phyloP scores from a whole-genome alignment of 2,113 vertebrate genomes.

The Phylloscopus trochiloides region DNA sequence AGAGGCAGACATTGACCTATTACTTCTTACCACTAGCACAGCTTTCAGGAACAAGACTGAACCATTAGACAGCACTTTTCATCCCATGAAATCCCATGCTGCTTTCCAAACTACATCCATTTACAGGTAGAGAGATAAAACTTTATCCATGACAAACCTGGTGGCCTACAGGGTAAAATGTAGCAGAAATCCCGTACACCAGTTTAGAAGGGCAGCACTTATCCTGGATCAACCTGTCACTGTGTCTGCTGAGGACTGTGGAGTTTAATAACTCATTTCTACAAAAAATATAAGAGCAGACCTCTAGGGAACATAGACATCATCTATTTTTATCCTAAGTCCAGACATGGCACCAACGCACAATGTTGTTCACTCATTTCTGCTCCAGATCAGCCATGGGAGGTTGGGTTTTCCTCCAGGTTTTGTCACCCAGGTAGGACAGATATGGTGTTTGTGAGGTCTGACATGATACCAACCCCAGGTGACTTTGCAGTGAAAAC shows the following conservation, averaged over 20 bases:
- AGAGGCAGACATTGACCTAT: not conserved
- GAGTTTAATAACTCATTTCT: not conserved
- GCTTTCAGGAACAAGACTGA: not conserved
- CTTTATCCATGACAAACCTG: not conserved
- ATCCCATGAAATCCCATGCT: not conserved
- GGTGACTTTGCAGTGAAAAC: not conserved
- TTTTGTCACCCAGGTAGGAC: not conserved
- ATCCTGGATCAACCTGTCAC: not conserved
- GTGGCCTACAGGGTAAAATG: not conserved
- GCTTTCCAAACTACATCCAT: not conserved
- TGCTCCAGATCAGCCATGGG: no score
- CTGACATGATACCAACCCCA: not conserved
- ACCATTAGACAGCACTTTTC: not conserved
- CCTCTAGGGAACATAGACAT: not conserved
- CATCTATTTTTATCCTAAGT: not conserved
- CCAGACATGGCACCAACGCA: rapidly evolving
- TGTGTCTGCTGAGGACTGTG: rapidly evolving
- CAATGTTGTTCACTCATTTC: rapidly evolving
- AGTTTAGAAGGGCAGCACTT: not conserved
- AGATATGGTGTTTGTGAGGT: not conserved
- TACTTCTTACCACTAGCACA: not conserved
- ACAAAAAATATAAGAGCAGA: not conserved
- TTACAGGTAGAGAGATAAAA: not conserved
- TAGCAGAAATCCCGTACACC: not conserved
- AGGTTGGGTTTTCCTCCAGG: not conserved